A percentile compares a stretch with the other conserved stretches of the same genome.
Evolutionary conservation across 1,140 invertebrate species (phyloP).

Genomic region (Drosophila sp.): DNA sequence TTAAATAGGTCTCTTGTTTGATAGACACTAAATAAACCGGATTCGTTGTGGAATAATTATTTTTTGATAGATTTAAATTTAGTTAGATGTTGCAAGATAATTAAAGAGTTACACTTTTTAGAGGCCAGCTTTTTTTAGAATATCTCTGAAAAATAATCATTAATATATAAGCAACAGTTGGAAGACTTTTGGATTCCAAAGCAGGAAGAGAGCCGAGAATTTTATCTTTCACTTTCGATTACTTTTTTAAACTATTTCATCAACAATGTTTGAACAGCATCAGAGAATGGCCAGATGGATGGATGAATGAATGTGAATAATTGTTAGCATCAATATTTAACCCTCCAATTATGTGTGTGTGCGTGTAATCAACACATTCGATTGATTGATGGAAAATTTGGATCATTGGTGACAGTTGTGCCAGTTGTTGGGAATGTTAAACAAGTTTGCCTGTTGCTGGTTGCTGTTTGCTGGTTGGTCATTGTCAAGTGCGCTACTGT

Average conservation of each 20-base stretch:
- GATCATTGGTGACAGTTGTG: slow-evolving; percentile 62
- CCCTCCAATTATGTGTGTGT: slow-evolving; percentile 43
- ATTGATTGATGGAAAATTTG: slow-evolving; percentile 73
- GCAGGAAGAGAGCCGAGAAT: too few species aligned
- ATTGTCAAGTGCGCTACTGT: slow-evolving; percentile 34
- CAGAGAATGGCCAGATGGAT: not conserved
- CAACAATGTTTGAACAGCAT: not conserved
- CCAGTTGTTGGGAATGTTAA: slow-evolving; percentile 51
- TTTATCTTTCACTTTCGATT: slow-evolving; percentile 41
- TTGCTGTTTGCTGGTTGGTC: slow-evolving; percentile 14
- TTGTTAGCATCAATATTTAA: slow-evolving; percentile 61
- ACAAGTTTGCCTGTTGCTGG: slow-evolving; percentile 3
- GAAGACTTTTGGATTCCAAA: too few species aligned
- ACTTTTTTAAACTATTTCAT: slow-evolving; percentile 1
- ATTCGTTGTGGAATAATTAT: not conserved
- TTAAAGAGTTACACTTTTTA: too few species aligned
- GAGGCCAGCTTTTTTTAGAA: too few species aligned
- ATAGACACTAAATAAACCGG: not conserved
- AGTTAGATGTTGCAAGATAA: too few species aligned
- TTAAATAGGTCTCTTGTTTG: not conserved
- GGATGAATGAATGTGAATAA: slow-evolving; percentile 16
- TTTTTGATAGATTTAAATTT: too few species aligned
- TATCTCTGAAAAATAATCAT: too few species aligned
- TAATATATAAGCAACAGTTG: too few species aligned
- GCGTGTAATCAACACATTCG: slow-evolving; percentile 17